A percentile compares a stretch with the other conserved stretches of the same genome.
These are phyloP conservation scores for Mycetomoellerius zeteki DNA, from an alignment of 1,140 invertebrate species.

Conservation along the genomic window DNA sequence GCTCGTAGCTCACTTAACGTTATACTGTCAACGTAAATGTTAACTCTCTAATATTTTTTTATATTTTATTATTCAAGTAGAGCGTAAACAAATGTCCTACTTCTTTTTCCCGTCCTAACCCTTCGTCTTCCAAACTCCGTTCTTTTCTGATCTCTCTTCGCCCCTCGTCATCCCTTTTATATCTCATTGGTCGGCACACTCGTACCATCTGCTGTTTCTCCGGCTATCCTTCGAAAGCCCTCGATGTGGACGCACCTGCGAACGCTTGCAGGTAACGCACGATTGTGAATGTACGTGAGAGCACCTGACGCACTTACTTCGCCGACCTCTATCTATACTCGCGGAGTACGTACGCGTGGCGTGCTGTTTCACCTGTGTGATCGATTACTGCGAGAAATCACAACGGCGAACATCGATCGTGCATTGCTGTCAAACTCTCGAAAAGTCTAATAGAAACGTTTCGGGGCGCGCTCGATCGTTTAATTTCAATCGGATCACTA, in stretches of 20 bases:
- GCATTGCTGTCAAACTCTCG: neutral
- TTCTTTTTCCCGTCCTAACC: neutral
- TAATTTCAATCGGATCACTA: neutral
- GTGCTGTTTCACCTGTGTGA: constrained; percentile 34
- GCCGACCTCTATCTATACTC: constrained; percentile 44
- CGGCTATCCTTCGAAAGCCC: constrained; percentile 47
- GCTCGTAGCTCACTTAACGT: neutral
- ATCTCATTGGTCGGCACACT: constrained; percentile 18
- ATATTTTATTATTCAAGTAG: neutral
- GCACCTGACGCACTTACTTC: constrained; percentile 57
- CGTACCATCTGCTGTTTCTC: constrained; percentile 56
- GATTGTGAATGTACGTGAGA: constrained; percentile 34
- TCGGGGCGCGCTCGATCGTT: neutral
- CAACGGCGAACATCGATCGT: neutral
- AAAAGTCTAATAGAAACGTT: neutral
- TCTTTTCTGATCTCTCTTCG: neutral
- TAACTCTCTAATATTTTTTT: neutral
- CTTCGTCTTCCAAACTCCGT: constrained; percentile 3
- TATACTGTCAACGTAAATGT: neutral
- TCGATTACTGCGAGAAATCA: constrained; percentile 44
- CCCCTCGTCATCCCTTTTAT: constrained; percentile 33
- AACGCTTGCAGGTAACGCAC: constrained; percentile 30
- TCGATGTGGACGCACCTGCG: constrained; percentile 47
- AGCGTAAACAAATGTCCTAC: neutral
- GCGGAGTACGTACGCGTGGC: neutral